Evolutionary conservation across 2,888 invertebrate species (phyloP).

Genomic region (Seladonia tumulorum): DNA sequence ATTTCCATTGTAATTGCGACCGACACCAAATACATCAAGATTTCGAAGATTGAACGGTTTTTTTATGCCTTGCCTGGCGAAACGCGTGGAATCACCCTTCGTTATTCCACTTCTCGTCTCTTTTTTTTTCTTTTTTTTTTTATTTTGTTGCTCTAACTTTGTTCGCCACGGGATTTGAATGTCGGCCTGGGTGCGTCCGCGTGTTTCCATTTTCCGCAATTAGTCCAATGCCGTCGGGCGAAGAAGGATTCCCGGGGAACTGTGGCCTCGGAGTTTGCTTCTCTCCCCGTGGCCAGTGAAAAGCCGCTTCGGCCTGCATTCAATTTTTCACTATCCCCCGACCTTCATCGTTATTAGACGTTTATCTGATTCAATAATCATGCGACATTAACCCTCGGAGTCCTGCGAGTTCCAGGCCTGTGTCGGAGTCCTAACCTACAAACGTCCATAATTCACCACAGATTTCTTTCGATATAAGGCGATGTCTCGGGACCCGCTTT

Average conservation of each 20-base stretch:
- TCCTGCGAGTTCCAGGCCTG: too few species aligned
- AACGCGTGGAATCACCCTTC: background rate
- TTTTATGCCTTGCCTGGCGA: background rate
- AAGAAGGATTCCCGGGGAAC: slow-evolving; percentile 22
- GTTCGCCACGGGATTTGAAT: background rate
- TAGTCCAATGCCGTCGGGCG: slow-evolving; percentile 14
- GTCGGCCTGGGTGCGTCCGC: background rate
- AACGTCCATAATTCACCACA: too few species aligned
- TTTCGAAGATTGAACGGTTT: slow-evolving; percentile 9
- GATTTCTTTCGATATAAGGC: too few species aligned
- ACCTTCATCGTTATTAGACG: slow-evolving; percentile 14
- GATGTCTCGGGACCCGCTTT: too few species aligned
- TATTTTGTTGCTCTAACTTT: slow-evolving; percentile 4
- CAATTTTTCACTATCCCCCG: background rate
- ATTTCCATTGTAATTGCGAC: slow-evolving; percentile 1
- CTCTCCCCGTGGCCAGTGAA: slow-evolving; percentile 5
- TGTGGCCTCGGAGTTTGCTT: background rate
- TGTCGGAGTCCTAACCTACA: too few species aligned
- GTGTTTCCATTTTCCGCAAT: slow-evolving; percentile 9
- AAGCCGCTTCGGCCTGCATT: slow-evolving; percentile 2
- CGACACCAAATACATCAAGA: background rate
- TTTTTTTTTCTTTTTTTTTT: too few species aligned
- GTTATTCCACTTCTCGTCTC: background rate
- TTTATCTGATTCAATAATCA: background rate
- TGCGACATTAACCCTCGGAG: background rate